These are phyloP conservation scores for Lithobates sylvaticus DNA, from an alignment of 2,797 vertebrate species.

Conservation along the genomic window DNA sequence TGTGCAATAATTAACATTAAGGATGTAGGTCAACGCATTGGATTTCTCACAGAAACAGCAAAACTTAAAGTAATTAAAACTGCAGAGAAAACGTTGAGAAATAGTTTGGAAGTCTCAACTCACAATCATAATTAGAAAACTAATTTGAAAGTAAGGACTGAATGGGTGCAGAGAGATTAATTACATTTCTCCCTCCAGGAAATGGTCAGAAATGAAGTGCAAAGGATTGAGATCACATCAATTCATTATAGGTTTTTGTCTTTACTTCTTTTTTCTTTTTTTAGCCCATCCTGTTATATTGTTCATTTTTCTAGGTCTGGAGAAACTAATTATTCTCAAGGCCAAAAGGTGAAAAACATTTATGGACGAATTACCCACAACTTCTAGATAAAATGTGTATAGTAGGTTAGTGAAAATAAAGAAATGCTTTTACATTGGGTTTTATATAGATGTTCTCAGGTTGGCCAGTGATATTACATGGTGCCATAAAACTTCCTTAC, in stretches of 20 bases:
- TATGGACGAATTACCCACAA: not conserved
- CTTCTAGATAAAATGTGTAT: not conserved
- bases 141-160: constrained; percentile 53
- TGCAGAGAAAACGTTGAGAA: constrained; percentile 42
- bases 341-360: not conserved
- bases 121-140: constrained; percentile 56
- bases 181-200: constrained; percentile 52
- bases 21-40: constrained; percentile 47
- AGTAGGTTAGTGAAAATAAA: too few relatives aligned
- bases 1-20: constrained; percentile 47
- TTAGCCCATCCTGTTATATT: not conserved
- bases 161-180: constrained; percentile 57
- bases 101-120: constrained; percentile 42
- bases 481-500: too few relatives aligned
- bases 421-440: too few relatives aligned
- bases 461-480: too few relatives aligned
- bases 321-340: not conserved
- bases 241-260: constrained; percentile 10
- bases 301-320: constrained; percentile 2
- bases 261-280: not conserved
- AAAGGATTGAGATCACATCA: constrained; percentile 45
- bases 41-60: constrained; percentile 41
- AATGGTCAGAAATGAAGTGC: constrained; percentile 41
- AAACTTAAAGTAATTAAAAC: constrained; percentile 58
- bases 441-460: too few relatives aligned